These are phyloP conservation scores for Tautogolabrus adspersus DNA, from an alignment of 2,113 vertebrate genomes.

Conservation along the genomic window DNA sequence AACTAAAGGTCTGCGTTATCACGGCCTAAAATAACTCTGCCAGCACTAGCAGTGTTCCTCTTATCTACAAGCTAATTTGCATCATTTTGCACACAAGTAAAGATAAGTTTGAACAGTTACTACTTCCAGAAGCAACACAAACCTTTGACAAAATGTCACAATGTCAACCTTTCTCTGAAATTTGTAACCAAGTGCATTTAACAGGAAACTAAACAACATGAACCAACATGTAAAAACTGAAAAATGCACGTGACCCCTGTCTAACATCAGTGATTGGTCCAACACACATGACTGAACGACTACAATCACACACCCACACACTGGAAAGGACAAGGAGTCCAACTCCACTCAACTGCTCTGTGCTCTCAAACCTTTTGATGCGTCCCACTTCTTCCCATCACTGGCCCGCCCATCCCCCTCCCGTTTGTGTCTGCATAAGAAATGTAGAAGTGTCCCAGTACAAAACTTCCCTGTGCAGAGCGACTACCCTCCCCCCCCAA, in stretches of 20 bases:
- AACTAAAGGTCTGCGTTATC: neutral
- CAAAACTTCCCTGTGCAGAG: constrained; percentile 28
- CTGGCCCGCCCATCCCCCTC: constrained; percentile 8
- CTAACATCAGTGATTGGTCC: constrained; percentile 30
- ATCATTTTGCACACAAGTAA: constrained; percentile 33
- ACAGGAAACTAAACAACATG: neutral
- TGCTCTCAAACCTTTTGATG: constrained; percentile 38
- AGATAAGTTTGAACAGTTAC: constrained; percentile 35
- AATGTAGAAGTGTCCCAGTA: constrained; percentile 37
- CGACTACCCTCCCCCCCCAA: constrained; percentile 1
- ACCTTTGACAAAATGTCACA: neutral
- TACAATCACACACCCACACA: constrained; percentile 45
- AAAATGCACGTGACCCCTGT: constrained; percentile 35
- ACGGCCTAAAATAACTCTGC: neutral
- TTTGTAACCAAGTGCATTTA: neutral
- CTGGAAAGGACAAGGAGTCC: constrained; percentile 22
- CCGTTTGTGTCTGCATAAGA: constrained; percentile 19
- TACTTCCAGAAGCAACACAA: constrained; percentile 22
- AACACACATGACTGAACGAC: constrained; percentile 50
- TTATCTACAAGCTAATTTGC: constrained; percentile 38
- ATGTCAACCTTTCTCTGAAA: neutral
- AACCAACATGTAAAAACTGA: neutral
- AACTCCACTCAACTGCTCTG: constrained; percentile 25
- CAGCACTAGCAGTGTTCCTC: neutral
- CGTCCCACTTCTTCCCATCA: constrained; percentile 34